A percentile compares a stretch with the other conserved stretches of the same genome.
Conservation (phyloP, 2,888 invertebrate species). For the Hyposoter dolosus region DNA sequence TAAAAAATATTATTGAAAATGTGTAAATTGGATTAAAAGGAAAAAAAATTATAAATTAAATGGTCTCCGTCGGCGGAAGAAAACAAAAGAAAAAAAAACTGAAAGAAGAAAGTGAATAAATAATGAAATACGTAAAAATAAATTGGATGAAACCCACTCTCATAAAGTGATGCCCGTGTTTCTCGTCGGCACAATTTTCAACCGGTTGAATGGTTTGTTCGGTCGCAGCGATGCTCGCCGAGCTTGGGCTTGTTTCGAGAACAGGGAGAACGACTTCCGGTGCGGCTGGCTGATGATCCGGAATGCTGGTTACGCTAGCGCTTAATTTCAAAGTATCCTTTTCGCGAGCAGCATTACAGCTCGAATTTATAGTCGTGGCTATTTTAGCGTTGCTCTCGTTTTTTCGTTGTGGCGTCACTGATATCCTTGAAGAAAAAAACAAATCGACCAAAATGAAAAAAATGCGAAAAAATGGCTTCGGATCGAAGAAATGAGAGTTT, state of each 20-base stretch:
- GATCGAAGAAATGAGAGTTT: neutral
- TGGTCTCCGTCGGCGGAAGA: too few species aligned
- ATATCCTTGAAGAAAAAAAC: slow-evolving; percentile 70
- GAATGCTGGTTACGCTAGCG: slow-evolving; percentile 79
- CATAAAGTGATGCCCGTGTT: slow-evolving; percentile 93
- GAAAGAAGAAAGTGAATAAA: too few species aligned
- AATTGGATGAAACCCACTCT: slow-evolving; percentile 82
- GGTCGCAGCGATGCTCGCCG: slow-evolving; percentile 74
- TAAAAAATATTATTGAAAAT: slow-evolving; percentile 6
- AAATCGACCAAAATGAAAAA: neutral
- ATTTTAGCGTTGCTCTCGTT: slow-evolving; percentile 74
- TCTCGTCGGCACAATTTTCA: slow-evolving; percentile 84
- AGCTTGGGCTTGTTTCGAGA: slow-evolving; percentile 78
- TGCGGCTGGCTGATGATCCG: slow-evolving; percentile 85
- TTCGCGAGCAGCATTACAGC: slow-evolving; percentile 65
- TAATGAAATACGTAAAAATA: neutral
- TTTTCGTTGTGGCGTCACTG: slow-evolving; percentile 72
- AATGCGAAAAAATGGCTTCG: neutral
- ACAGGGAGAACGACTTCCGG: slow-evolving; percentile 85
- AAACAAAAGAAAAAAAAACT: too few species aligned
- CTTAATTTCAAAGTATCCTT: slow-evolving; percentile 74
- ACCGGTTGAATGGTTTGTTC: slow-evolving; percentile 75
- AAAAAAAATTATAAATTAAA: too few species aligned
- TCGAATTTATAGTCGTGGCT: slow-evolving; percentile 64
- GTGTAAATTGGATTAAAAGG: neutral